Base-by-base conservation (phyloP, 2,113 vertebrate species). In the Gobio gobio region DNA sequence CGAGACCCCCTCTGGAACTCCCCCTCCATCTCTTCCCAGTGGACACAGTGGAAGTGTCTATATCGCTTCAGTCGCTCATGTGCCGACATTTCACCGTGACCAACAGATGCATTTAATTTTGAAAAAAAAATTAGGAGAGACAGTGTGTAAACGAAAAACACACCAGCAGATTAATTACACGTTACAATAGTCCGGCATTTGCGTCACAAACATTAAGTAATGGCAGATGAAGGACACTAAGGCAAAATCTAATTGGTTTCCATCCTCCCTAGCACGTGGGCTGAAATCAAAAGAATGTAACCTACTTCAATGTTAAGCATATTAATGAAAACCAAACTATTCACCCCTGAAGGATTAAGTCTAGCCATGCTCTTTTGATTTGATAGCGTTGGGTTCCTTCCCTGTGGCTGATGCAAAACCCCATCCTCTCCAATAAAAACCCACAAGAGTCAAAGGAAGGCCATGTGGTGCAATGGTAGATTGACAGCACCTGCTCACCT, bases 161-260 rank as follows among this genome's bases (percentile, higher is more conserved):
- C 91, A 90, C 88, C 54, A 74, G 88, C 29, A 87, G 88, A 93
- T 92, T 90, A 91, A 91, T 78, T n/a, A 86, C 49, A 88, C 91
- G 91, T 93, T 91, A 91, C 82, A 87, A 90, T 85, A 90, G 88
- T 83, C 87, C 85, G 76, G 88, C 89, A 91, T 91, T 90, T 92
- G 91, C 93, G 92, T 95, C 94, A 95, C 89, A 87, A 77, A 75
- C 89, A 91, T 92, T 93, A 94, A 93, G 90, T 91, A 92, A 92
- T 90, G 89, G 85, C 94, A 94, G 93, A 93, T 93, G 92, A 94
- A 88, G 85, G 59, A 77, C 80, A 78, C 51, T 58, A 72, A 83
- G 85, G 58, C 54, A 24, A 5, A 54, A 58, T 86, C 58, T 20
- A 83, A 91, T 86, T 89, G 85, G 83, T 82, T 86, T 59, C 82